phyloP scores from a whole-genome alignment of 2,113 vertebrate genomes.

The Channa maculata region DNA sequence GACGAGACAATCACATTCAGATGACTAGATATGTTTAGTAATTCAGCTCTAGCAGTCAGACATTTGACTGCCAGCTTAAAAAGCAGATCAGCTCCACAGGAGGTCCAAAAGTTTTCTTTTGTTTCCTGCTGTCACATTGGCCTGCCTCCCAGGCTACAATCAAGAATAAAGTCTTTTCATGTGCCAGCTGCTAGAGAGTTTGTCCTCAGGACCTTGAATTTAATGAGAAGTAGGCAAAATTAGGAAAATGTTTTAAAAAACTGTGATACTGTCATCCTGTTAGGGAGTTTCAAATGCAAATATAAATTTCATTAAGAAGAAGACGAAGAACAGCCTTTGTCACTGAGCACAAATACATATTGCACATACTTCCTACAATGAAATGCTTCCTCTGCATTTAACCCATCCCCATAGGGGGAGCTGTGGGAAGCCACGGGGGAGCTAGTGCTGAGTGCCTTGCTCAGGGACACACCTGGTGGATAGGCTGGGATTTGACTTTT shows the following conservation, averaged over 20 bases:
- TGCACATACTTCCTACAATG: no score
- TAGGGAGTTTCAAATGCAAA: slow-evolving; percentile 16
- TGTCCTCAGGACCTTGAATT: slow-evolving; percentile 36
- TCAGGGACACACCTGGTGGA: no score
- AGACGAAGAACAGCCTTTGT: not conserved
- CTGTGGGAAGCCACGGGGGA: no score
- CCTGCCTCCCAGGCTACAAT: slow-evolving; percentile 46
- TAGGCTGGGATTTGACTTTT: no score
- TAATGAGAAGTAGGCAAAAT: slow-evolving; percentile 15
- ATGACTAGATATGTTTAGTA: slow-evolving; percentile 43
- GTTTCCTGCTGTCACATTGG: slow-evolving; percentile 53
- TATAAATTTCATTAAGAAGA: not conserved
- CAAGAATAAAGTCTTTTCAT: slow-evolving; percentile 30
- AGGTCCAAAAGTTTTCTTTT: slow-evolving; percentile 42
- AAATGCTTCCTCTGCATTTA: no score
- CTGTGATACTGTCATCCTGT: not conserved
- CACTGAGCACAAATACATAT: no score
- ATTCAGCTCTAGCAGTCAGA: slow-evolving; percentile 5
- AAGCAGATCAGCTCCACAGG: slow-evolving; percentile 34
- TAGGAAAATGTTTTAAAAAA: slow-evolving; percentile 12
- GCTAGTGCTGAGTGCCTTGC: no score
- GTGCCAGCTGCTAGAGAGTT: slow-evolving; percentile 42
- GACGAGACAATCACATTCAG: slow-evolving; percentile 8
- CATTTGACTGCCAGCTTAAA: slow-evolving; percentile 25
- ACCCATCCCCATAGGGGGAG: no score